Base-by-base conservation (phyloP, 2,888 invertebrate species). In the Cheilosia vulpina region DNA sequence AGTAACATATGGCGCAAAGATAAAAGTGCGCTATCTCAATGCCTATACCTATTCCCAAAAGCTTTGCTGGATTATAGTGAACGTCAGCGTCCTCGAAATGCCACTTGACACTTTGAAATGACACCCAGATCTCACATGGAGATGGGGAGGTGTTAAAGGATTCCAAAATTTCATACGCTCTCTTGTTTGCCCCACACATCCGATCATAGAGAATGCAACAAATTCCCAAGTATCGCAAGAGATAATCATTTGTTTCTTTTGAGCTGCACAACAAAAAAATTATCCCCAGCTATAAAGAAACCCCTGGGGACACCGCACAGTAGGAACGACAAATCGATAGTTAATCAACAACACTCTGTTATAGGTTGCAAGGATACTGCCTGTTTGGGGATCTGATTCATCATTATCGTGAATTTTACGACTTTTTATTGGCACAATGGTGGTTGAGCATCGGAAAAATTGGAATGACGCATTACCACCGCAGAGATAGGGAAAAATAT, bases 321-420 rank as follows among this genome's bases (percentile, higher is more conserved):
- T 62, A 65, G 65, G 68, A 58, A 84, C 65, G 84, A 84, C 84
- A 84, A 84, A 84, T 84, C 84, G 84, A 84, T 84, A 84, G 80
- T 84, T 76, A 84, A 84, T 84, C 84, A 84, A 84, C 80, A 84
- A 84, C 75, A 84, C 73, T 71, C 57, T 75, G 75, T 79, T 65
- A 63, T 69, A 63, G 69, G 68, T 69, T 66, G 73, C 80, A 80
- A 80, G 80, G 80, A 80, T 79, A 72, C 60, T 65, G 43, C 66
- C 66, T 62, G 66, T 43, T 47, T 68, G 63, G 60, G 57, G 31
- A 65, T 53, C 75, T 76, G 84, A 84, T 84, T 84, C 84, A 84
- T 84, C 84, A 78, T 53, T 75, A 58, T 66, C 75, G 55, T 63
- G 50, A 47, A 75, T 75, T 80, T 71, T 75, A 71, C 53, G 52